Base-by-base conservation (phyloP, 2,797 vertebrate species). In the Crocidura indochinensis region DNA sequence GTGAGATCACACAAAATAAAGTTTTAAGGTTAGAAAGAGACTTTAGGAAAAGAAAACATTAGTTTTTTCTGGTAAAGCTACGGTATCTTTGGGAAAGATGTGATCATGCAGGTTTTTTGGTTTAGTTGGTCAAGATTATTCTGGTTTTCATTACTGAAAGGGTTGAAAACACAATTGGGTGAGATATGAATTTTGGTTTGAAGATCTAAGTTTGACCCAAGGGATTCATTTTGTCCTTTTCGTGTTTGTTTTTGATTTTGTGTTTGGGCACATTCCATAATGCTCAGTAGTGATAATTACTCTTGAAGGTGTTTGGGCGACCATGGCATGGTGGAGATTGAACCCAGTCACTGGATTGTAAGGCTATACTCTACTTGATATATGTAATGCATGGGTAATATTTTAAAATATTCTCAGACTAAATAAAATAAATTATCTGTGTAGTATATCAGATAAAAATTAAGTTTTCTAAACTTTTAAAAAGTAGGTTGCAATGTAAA, bases 391-490 rank as follows among this genome's bases (percentile, higher is more conserved):
- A 19, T 29, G 20, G 84, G 85, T 65, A 65, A 65, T 65, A 26
- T 65, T 76, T 78, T 19, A 78, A 49, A 56, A 84, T 65, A 71
- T 51, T 78, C 17, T 71, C 5, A 53, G 19, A 15, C 47, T 73
- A 88, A 19, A 47, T 46, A 87, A 60, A 64, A 71, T 84, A 22
- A 76, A 72, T 76, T 56, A 44, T 29, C 31, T 87, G 29, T 17
- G 9, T 49, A 76, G 22, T 14, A 74, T 19, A 87, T 38, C 85
- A 75, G 87, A 19, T 8, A 19, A 74, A 27, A 83, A 26, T 26
- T 65, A 51, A 79, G 73, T 80, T 75, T 51, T 47, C 49, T 80
- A 56, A 56, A 27, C 53, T 74, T 77, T 87, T 20, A 72, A 88
- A 82, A 53, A 78, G 46, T 14, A 67, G 69, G 20, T 84, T 56